A percentile compares a stretch with the other conserved stretches of the same genome.
Evolutionary conservation across 2,797 vertebrate species (phyloP).

Genomic region (Chromis chromis): DNA sequence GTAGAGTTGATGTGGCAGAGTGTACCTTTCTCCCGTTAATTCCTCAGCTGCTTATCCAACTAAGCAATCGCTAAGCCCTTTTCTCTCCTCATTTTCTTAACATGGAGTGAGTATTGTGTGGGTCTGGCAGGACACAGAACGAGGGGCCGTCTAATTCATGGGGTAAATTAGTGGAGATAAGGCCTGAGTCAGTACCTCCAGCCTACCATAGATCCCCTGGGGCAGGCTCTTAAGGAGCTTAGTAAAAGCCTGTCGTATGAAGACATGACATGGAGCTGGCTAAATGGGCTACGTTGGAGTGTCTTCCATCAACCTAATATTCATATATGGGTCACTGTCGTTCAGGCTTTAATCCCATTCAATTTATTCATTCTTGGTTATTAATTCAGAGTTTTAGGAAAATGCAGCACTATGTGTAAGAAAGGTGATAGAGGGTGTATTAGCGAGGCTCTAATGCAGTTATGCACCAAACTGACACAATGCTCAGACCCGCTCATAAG

Average conservation of each 20-base stretch:
- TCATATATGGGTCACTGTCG: constrained; percentile 80
- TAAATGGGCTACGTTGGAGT: constrained; percentile 84
- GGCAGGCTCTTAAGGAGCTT: constrained; percentile 88
- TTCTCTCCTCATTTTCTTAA: constrained; percentile 76
- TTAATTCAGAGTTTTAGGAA: constrained; percentile 74
- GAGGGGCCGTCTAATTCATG: constrained; percentile 76
- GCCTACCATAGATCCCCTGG: constrained; percentile 83
- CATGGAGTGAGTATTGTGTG: constrained; percentile 69
- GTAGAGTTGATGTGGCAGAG: constrained; percentile 62
- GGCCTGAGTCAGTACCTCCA: constrained; percentile 82
- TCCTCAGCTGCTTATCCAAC: constrained; percentile 60
- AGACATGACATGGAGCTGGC: constrained; percentile 85
- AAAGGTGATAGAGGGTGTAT: constrained; percentile 48
- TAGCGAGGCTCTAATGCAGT: constrained; percentile 31
- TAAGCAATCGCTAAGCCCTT: constrained; percentile 67
- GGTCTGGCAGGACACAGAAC: constrained; percentile 76
- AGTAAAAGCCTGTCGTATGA: constrained; percentile 86
- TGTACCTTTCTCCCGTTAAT: constrained; percentile 47
- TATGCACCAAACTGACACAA: constrained; percentile 52
- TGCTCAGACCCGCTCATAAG: constrained; percentile 54
- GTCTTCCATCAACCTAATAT: constrained; percentile 84
- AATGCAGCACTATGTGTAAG: constrained; percentile 38
- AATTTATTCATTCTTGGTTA: constrained; percentile 78
- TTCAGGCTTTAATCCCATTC: constrained; percentile 81
- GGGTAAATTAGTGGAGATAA: constrained; percentile 87